Percentiles rank a stretch among this genome's conserved stretches.
phyloP scores from a whole-genome alignment of 1,140 invertebrate genomes.

The Paraescarpia echinospica region DNA sequence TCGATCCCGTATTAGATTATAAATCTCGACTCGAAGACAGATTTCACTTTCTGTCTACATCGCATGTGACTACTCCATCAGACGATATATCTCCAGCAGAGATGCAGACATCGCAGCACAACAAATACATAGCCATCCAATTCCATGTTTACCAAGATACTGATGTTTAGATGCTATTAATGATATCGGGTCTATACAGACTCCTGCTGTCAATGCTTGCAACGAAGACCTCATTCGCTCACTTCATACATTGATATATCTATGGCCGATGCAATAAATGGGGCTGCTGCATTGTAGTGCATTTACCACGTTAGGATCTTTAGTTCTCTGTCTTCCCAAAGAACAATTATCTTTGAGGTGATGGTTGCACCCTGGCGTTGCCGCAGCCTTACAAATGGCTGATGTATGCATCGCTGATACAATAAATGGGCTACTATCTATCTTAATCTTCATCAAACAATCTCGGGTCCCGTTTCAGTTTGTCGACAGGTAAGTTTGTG shows the following conservation, averaged over 20 bases:
- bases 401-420: neutral
- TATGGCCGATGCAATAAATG: neutral
- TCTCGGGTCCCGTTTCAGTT: neutral
- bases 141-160: neutral
- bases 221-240: neutral
- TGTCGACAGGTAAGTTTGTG: neutral
- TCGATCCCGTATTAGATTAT: neutral
- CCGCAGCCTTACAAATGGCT: neutral
- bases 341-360: neutral
- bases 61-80: neutral
- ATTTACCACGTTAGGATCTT: neutral
- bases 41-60: neutral
- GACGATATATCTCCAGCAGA: neutral
- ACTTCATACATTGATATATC: neutral
- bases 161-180: neutral
- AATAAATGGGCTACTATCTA: neutral
- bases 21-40: neutral
- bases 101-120: neutral
- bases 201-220: neutral
- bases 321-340: neutral
- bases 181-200: neutral
- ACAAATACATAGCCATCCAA: neutral
- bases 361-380: neutral
- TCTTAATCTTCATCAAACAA: slow-evolving; percentile 1
- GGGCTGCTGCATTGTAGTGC: neutral